Base-by-base conservation (phyloP, 1,140 invertebrate species). In the Hermatobates lingyangjiaoensis region DNA sequence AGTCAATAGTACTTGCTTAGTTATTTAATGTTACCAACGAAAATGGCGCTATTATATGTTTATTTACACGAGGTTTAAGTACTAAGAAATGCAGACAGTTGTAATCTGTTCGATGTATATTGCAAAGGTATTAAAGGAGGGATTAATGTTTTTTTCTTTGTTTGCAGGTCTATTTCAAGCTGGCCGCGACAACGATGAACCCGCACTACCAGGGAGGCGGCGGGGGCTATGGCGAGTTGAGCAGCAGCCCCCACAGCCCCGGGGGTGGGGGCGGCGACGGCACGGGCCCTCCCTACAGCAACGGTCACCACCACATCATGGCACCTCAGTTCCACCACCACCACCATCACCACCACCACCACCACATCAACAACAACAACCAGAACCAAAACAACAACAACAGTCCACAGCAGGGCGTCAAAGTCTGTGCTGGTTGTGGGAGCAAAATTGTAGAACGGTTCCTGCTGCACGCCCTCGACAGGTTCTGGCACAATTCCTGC, bases 401-500 rank as follows among this genome's bases (percentile, higher is more conserved):
- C 39, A 42, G 53, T 34, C 52, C 21, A 52, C 21, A 42, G 39
- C 39, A 42, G 21, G 48, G 47, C 45, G 54, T 54, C 50, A 56
- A 58, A 52, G 56, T 60, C 18, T 76, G 74, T 56, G 68, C 67
- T 12, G 73, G 70, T 4, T 76, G 74, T 56, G 68, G 69, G 1
- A 65, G 62, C 7, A 54, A 54, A 50, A 76, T 76, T 46, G 60
- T 69, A 53, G 73, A 75, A 55, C 62, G 72, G 50, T 75, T 53
- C 56, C 63, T 75, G 30, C 60, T 76, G 20, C 71, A 74, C 53
- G 73, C 72, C 5, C 61, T 75, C 63, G 88, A 93, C 70, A 75
- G 87, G 62, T 92, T 88, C 69, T 94, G 89, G 89, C 88, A 94
- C 72, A 79, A 86, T 68, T 77, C 78, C 56, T 93, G 90, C 69